A percentile compares a stretch with the other conserved stretches of the same genome.
Evolutionary conservation across 2,113 vertebrate species (phyloP).

Genomic region (Setophaga kirtlandii): DNA sequence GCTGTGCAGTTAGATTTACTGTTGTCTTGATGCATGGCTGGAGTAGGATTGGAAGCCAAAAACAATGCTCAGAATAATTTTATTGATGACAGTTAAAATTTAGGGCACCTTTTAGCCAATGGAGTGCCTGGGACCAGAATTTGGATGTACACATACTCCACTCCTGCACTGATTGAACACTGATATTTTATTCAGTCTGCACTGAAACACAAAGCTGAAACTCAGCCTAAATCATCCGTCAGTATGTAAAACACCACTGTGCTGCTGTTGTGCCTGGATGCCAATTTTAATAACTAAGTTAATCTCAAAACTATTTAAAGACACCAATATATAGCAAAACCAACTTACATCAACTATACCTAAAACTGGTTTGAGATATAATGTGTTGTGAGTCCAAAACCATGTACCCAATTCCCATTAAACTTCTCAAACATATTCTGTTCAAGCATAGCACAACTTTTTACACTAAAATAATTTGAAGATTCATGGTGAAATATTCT

Average conservation of each 20-base stretch:
- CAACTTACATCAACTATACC: neutral
- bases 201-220: neutral
- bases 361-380: neutral
- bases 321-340: neutral
- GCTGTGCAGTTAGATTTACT: neutral
- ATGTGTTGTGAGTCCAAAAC: neutral
- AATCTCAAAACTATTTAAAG: neutral
- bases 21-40: fast-evolving
- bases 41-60: neutral
- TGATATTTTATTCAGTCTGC: neutral
- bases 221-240: neutral
- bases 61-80: neutral
- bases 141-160: neutral
- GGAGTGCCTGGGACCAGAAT: neutral
- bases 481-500: neutral
- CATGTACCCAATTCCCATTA: neutral
- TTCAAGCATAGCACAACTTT: neutral
- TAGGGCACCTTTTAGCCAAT: neutral
- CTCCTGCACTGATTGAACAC: neutral
- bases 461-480: neutral
- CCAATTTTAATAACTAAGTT: neutral
- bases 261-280: neutral
- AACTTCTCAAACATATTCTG: neutral
- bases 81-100: neutral
- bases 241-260: neutral